Percentiles rank a stretch among this genome's conserved stretches.
Evolutionary conservation across 30 jellyfish, hydroid and myxozoan species (phyloP).

Genomic region (Turritopsis dohrnii): DNA sequence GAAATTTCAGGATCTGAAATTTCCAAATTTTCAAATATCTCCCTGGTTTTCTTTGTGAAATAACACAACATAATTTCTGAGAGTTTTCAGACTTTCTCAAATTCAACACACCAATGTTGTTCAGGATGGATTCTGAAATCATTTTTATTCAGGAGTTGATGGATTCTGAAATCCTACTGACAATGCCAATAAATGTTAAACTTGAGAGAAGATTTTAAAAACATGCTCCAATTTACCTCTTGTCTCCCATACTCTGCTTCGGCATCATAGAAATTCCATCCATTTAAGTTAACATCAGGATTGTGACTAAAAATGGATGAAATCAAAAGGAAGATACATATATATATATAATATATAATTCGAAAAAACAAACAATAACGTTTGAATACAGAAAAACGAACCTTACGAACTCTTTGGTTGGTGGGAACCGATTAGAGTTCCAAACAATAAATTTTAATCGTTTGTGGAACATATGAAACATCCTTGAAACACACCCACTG

Average conservation of each 20-base stretch:
- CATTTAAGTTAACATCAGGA: constrained; percentile 55
- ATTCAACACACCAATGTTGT: too few species aligned
- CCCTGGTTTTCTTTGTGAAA: too few species aligned
- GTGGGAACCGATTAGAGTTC: constrained; percentile 48
- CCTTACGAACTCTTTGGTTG: constrained; percentile 62
- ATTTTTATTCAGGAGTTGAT: too few species aligned
- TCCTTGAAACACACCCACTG: constrained; percentile 68
- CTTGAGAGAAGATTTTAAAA: too few species aligned
- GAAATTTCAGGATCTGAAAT: too few species aligned
- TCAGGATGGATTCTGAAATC: too few species aligned
- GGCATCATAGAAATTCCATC: constrained; percentile 59
- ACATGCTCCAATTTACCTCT: too few species aligned
- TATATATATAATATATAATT: background rate
- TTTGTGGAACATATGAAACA: constrained; percentile 63
- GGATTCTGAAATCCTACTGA: too few species aligned
- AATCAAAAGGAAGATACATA: background rate
- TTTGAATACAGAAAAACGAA: background rate
- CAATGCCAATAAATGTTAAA: too few species aligned
- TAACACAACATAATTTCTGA: too few species aligned
- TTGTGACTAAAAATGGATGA: constrained; percentile 9
- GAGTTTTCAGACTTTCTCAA: too few species aligned
- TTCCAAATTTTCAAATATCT: too few species aligned
- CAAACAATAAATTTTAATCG: constrained; percentile 53
- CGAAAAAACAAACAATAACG: background rate
- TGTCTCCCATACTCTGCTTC: constrained; percentile 73